A percentile compares a stretch with the other conserved stretches of the same genome.
These are phyloP conservation scores for Tauraco hartlaubi DNA, from an alignment of 2,797 vertebrate species.

Conservation along the genomic window DNA sequence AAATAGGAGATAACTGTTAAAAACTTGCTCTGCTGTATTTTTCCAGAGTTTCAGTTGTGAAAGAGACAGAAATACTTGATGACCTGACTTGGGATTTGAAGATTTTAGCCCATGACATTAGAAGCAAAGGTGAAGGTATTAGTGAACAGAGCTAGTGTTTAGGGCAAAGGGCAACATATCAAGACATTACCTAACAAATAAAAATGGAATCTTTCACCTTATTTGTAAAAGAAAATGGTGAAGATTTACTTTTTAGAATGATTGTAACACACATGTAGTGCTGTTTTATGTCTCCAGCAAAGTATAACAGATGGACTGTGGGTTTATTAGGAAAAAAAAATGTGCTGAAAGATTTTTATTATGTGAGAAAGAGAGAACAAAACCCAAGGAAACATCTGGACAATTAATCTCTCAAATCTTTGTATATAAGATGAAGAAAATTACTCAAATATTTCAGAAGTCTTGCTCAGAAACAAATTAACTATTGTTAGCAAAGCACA, in stretches of 20 bases:
- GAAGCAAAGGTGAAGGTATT: conserved; percentile 51
- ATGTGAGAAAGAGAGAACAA: conserved; percentile 88
- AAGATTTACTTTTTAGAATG: conserved; percentile 57
- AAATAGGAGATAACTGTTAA: not conserved
- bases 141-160: conserved; percentile 22
- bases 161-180: conserved; percentile 28
- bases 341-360: conserved; percentile 82
- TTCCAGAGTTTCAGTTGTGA: not conserved
- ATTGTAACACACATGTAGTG: conserved; percentile 45
- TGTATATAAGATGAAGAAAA: conserved; percentile 52
- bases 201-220: conserved; percentile 57
- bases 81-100: not conserved
- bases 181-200: conserved; percentile 55
- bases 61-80: conserved; percentile 31
- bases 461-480: conserved; percentile 39
- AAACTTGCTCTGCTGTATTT: not conserved
- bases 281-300: conserved; percentile 66
- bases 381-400: conserved; percentile 89
- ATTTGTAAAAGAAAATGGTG: conserved; percentile 44
- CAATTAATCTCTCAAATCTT: conserved; percentile 83
- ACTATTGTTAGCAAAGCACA: conserved; percentile 42
- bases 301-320: conserved; percentile 77
- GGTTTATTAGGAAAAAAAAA: conserved; percentile 77
- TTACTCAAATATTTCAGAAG: conserved; percentile 48
- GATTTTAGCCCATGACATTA: not conserved